These are phyloP conservation scores for Syngnathus rostellatus DNA, from an alignment of 2,797 vertebrate genomes.

Conservation along the genomic window DNA sequence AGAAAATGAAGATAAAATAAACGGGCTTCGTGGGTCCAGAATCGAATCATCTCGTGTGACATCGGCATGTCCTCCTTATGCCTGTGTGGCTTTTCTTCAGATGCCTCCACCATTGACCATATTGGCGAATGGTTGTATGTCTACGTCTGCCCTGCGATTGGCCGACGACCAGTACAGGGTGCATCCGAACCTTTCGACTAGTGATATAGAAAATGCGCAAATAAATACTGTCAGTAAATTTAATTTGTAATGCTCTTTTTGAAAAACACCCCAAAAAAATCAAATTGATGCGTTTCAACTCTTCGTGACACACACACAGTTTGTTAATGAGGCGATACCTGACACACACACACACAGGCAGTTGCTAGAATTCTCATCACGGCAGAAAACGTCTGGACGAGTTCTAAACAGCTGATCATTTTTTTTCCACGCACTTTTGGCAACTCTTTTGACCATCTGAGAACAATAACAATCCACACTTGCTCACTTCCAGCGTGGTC, in stretches of 20 bases:
- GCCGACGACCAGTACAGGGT: neutral
- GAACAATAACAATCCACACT: neutral
- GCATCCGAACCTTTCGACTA: neutral
- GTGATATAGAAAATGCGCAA: neutral
- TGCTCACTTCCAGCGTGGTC: neutral
- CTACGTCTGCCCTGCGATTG: neutral
- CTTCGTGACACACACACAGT: neutral
- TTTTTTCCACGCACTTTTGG: neutral
- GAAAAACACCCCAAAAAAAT: neutral
- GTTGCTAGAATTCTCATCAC: slow-evolving; percentile 16
- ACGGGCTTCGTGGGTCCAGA: neutral
- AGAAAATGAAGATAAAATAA: neutral
- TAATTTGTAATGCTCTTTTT: neutral
- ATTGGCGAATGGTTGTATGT: neutral
- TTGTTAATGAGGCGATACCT: slow-evolving; percentile 14
- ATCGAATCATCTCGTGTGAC: too few species aligned
- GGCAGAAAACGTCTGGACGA: neutral
- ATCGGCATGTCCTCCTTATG: too few species aligned
- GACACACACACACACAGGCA: neutral
- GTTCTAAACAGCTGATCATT: neutral
- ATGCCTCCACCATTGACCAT: neutral
- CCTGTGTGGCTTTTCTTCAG: neutral
- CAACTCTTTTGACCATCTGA: neutral
- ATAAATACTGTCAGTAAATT: neutral
- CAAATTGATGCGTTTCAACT: neutral